Evolutionary conservation across 2,113 vertebrate genomes (phyloP).

Genomic region (Apistogramma diplotaenia): DNA sequence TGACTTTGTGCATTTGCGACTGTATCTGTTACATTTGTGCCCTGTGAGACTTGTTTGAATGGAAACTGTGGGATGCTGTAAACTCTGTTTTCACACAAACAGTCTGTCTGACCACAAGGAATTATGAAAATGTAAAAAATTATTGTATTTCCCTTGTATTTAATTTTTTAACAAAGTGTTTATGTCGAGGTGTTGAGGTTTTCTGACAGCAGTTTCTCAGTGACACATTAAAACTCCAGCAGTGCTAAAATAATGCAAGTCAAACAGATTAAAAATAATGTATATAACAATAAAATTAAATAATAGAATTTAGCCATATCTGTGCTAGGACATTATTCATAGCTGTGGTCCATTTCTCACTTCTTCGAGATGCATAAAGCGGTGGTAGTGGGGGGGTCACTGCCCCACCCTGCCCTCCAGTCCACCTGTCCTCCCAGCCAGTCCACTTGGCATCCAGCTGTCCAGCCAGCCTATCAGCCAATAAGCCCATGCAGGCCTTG

Average conservation of each 20-base stretch:
- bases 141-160: neutral
- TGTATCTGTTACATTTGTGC: neutral
- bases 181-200: neutral
- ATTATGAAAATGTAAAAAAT: neutral
- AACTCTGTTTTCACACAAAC: neutral
- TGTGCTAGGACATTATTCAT: neutral
- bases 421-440: conserved; percentile 47
- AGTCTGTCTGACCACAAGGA: neutral
- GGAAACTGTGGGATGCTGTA: neutral
- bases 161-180: neutral
- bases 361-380: conserved; percentile 7
- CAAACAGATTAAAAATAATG: neutral
- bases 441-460: conserved; percentile 54
- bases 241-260: neutral
- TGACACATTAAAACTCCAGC: neutral
- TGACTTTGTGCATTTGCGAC: neutral
- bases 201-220: neutral
- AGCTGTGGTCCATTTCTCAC: neutral
- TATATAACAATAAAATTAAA: too few species aligned
- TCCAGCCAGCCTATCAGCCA: conserved; percentile 42
- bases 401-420: conserved; percentile 37
- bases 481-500: conserved; percentile 45
- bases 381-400: conserved; percentile 16
- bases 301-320: neutral
- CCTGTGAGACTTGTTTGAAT: neutral